Conservation (phyloP, 2,797 vertebrate species). For the Nothura maculosa region DNA sequence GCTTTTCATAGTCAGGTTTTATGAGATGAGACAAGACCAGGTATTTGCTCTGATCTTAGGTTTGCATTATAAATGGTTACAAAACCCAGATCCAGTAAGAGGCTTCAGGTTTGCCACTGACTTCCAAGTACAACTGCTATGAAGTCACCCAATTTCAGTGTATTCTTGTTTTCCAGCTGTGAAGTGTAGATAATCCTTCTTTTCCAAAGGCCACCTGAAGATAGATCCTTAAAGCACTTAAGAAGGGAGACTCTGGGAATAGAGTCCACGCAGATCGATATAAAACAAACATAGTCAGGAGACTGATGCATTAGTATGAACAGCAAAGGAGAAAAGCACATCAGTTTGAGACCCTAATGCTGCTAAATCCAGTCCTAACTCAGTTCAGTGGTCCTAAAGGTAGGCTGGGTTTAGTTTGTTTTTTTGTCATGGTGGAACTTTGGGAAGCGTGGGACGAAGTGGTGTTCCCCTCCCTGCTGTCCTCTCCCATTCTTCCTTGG, state of each 20-base stretch:
- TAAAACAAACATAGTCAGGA: neutral
- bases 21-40: neutral
- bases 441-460: neutral
- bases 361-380: neutral
- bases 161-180: neutral
- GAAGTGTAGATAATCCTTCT: neutral
- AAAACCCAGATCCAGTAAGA: neutral
- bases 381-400: neutral
- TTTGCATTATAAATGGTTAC: neutral
- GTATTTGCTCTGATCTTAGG: neutral
- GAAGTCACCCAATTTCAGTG: neutral
- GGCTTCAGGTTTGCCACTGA: neutral
- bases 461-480: neutral
- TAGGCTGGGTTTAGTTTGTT: neutral
- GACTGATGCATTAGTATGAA: neutral
- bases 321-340: neutral
- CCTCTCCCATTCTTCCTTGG: neutral
- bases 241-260: neutral
- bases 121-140: neutral
- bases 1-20: slow-evolving; percentile 18
- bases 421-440: neutral
- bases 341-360: neutral
- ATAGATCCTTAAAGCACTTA: neutral
- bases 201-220: neutral
- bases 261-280: slow-evolving; percentile 1